Conservation (phyloP, 2,113 vertebrate species). For the Paratilapia polleni region DNA sequence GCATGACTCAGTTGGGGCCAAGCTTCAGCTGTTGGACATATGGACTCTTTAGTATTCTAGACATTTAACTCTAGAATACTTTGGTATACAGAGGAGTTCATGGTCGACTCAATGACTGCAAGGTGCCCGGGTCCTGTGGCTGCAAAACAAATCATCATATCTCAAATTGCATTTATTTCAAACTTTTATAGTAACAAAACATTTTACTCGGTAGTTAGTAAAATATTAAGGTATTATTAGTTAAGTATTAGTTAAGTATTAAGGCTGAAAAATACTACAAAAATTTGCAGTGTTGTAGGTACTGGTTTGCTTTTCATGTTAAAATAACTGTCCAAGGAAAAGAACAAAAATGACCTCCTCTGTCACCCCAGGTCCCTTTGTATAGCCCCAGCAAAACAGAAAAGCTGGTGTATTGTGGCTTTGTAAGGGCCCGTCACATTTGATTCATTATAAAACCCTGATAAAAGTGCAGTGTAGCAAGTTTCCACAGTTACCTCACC, state of each 20-base stretch:
- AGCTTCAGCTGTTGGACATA: background rate
- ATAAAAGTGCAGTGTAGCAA: slow-evolving; percentile 44
- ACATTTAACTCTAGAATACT: background rate
- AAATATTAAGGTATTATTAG: background rate
- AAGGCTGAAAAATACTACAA: background rate
- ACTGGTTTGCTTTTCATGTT: background rate
- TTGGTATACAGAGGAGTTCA: background rate
- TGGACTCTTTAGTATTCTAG: too few species aligned
- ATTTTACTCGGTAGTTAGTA: background rate
- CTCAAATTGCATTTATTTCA: background rate
- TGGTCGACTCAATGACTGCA: background rate
- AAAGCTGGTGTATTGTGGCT: slow-evolving; percentile 4
- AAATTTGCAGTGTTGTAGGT: background rate
- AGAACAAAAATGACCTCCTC: background rate
- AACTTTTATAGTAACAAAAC: background rate
- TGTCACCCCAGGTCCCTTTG: background rate
- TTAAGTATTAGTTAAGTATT: too few species aligned
- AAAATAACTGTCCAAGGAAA: background rate
- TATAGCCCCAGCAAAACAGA: background rate
- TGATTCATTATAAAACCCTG: slow-evolving; percentile 52
- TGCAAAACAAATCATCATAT: background rate
- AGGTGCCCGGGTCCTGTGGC: background rate
- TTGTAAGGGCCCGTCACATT: slow-evolving; percentile 21
- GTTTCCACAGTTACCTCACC: slow-evolving; percentile 47
- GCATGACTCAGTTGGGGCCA: background rate